A percentile compares a stretch with the other conserved stretches of the same genome.
phyloP scores from a whole-genome alignment of 2,113 vertebrate species.

The Catharus fuscescens region DNA sequence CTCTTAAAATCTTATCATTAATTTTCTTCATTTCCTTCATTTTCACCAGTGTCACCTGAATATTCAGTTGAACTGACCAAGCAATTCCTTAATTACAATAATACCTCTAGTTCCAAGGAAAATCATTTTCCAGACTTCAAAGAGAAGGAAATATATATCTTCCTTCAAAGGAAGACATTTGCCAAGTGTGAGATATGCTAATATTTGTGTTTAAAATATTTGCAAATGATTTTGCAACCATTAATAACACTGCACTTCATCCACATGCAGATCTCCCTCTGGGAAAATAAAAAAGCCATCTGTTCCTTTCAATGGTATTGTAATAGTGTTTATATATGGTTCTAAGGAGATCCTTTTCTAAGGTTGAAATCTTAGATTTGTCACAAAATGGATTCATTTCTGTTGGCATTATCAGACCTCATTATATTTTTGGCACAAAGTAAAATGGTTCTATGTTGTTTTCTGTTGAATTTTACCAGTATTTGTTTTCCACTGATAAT shows the following conservation, averaged over 20 bases:
- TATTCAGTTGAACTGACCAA: background rate
- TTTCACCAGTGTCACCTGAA: background rate
- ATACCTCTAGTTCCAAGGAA: background rate
- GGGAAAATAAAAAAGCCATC: background rate
- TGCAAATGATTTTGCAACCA: conserved; percentile 21
- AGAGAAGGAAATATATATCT: background rate
- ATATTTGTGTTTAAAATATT: conserved; percentile 44
- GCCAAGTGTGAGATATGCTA: background rate
- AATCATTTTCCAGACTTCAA: conserved; percentile 3
- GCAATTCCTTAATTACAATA: background rate
- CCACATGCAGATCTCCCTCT: background rate
- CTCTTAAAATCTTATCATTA: background rate
- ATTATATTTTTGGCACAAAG: conserved; percentile 15
- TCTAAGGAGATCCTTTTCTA: background rate
- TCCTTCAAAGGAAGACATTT: background rate
- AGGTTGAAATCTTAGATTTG: conserved; percentile 42
- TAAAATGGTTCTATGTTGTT: background rate
- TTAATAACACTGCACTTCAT: conserved; percentile 36
- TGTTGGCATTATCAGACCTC: conserved; percentile 3
- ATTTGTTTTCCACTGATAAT: background rate
- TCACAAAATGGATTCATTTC: conserved; percentile 24
- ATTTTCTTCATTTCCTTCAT: background rate
- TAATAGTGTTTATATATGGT: background rate
- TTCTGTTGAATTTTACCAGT: background rate
- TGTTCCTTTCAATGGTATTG: conserved; percentile 3